phyloP scores from a whole-genome alignment of 2,888 invertebrate species.

The Protula sp. region DNA sequence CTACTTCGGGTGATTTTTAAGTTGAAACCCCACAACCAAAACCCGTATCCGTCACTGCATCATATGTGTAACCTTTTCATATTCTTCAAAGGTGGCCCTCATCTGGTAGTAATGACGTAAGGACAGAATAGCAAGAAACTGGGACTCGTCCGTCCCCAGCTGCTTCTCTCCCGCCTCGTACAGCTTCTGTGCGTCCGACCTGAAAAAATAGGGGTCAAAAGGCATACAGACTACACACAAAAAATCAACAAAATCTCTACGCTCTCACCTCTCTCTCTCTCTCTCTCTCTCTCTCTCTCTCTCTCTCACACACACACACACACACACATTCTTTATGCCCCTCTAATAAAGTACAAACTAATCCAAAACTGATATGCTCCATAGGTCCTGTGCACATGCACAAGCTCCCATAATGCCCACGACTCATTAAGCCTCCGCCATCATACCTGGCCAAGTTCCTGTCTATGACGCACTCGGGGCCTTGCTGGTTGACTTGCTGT shows the following conservation, averaged over 20 bases:
- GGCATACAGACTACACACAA: neutral
- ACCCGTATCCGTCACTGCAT: too few relatives aligned
- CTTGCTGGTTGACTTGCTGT: neutral
- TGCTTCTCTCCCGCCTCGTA: conserved; percentile 35
- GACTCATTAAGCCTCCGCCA: too few relatives aligned
- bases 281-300: too few relatives aligned
- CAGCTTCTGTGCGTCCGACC: neutral
- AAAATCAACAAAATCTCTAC: too few relatives aligned
- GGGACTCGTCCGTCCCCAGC: conserved; percentile 42
- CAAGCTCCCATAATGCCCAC: too few relatives aligned
- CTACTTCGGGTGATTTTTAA: too few relatives aligned
- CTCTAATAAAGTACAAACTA: too few relatives aligned
- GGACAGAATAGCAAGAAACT: conserved; percentile 37
- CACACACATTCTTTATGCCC: conserved; percentile 33
- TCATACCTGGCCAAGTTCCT: conserved; percentile 30
- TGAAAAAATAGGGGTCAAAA: neutral
- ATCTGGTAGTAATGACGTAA: conserved; percentile 31
- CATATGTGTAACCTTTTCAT: conserved; percentile 24
- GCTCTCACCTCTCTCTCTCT: too few relatives aligned
- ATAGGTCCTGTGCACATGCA: too few relatives aligned
- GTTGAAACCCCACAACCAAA: too few relatives aligned
- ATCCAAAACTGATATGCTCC: too few relatives aligned
- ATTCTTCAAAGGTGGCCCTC: conserved; percentile 28
- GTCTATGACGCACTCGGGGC: conserved; percentile 18
- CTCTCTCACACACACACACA: too few relatives aligned